Evolutionary conservation across 2,113 vertebrate species (phyloP), one percentile per base, ranked within the genome.

Genomic region (Peromyscus maniculatus): DNA sequence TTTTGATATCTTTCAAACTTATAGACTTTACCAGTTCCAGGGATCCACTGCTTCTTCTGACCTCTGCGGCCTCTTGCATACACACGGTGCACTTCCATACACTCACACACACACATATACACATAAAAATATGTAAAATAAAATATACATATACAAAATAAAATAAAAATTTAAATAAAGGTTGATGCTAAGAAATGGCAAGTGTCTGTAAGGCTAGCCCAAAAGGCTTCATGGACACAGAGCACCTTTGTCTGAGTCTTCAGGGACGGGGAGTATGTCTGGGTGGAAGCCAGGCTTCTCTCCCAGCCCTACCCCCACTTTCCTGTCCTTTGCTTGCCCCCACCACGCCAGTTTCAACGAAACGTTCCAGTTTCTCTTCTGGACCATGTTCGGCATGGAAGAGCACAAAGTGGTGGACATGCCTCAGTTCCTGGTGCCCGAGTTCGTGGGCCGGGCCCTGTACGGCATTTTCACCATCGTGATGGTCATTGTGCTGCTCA

Each of bases 331-430:
- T 77, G 1, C 75, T 87, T 22, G 94, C 91, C 28, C 64, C 69
- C 4, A 3, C 19, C 39, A 7, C 36, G 39, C 82, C 97, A 99
- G 99, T 97, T 99, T 99, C 94, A 99, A 99, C 1, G 99, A 99
- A 98, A 99, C 99, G 0, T 99, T 99, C 98, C 98, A 98, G 97
- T 99, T 99, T 98, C 98, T 99, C n/a, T 99, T 99, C 98, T 99
- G 99, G 99, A 99, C 99, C 80, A 99, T 99, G 99, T 99, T 99
- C 36, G 99, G 99, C 4, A 98, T 99, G 97, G 99, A 98, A 79
- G 99, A 99, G 86, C 99, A 99, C 97, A 98, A 98, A 0, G 98
- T 99, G 43, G 99, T 99, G 91, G 99, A 99, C 97, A 99, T 99
- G 99, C 99, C 99, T 0, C 95, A 99, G 79, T 99, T 98, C 96